A percentile compares a stretch with the other conserved stretches of the same genome.
phyloP scores from a whole-genome alignment of 1,140 invertebrate genomes.

The Hydropsyche tenuis region DNA sequence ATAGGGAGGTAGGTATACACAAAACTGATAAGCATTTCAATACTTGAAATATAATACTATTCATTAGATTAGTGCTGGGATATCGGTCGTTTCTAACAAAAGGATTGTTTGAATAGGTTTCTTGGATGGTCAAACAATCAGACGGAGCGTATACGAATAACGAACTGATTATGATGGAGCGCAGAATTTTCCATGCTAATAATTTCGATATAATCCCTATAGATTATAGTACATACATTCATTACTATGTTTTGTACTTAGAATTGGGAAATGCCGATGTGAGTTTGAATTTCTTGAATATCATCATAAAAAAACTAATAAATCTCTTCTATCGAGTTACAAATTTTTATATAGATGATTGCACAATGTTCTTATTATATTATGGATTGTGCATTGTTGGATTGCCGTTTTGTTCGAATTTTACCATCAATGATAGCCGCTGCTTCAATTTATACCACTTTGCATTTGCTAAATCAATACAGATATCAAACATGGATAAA shows the following conservation, averaged over 20 bases:
- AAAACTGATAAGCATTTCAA: too few species aligned
- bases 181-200: conserved; percentile 37
- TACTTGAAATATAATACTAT: too few species aligned
- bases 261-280: conserved; percentile 41
- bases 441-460: conserved; percentile 44
- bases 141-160: conserved; percentile 39
- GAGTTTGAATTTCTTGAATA: conserved; percentile 17
- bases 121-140: conserved; percentile 47
- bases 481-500: conserved; percentile 38
- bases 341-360: conserved; percentile 41
- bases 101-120: conserved; percentile 25
- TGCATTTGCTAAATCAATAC: conserved; percentile 45
- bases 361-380: conserved; percentile 43
- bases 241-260: conserved; percentile 45
- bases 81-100: too few species aligned
- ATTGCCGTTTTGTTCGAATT: conserved; percentile 41
- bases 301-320: neutral
- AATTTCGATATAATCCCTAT: conserved; percentile 41
- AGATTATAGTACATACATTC: conserved; percentile 42
- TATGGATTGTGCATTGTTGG: conserved; percentile 45
- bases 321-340: too few species aligned
- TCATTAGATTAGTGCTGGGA: too few species aligned
- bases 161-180: conserved; percentile 43
- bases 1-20: conserved; percentile 33
- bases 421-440: conserved; percentile 46